Percentiles rank a stretch among this genome's conserved stretches.
phyloP scores from a whole-genome alignment of 2,797 vertebrate species.

The Phrynocephalus forsythii region DNA sequence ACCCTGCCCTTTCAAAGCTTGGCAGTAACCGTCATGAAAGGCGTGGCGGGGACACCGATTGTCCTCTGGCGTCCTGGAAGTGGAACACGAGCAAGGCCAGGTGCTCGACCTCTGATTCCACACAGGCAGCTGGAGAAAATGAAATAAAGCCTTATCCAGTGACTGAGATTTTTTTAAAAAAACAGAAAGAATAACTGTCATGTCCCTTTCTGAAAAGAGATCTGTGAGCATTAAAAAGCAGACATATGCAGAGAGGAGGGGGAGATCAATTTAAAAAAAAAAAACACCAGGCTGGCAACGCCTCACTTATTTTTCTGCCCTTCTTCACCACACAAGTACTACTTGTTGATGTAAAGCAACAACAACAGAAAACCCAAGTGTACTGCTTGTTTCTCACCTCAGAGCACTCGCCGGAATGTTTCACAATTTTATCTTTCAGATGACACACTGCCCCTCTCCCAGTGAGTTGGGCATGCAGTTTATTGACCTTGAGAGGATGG shows the following conservation, averaged over 20 bases:
- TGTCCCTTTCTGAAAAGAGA: neutral
- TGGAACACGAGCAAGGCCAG: neutral
- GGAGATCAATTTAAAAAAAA: neutral
- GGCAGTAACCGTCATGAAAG: slow-evolving; percentile 30
- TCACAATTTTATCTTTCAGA: too few species aligned
- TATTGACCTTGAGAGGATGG: too few species aligned
- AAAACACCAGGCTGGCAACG: too few species aligned
- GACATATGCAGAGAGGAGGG: neutral
- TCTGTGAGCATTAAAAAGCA: neutral
- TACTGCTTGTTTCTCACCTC: too few species aligned
- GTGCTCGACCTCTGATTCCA: neutral
- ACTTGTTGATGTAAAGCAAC: too few species aligned
- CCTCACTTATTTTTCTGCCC: too few species aligned
- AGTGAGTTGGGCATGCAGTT: too few species aligned
- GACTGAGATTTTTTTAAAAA: neutral
- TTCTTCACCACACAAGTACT: too few species aligned
- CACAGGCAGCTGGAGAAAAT: neutral
- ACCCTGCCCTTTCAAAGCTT: slow-evolving; percentile 66
- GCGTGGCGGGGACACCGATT: neutral
- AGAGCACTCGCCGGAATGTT: too few species aligned
- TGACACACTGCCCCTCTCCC: too few species aligned
- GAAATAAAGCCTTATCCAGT: neutral
- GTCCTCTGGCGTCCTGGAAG: slow-evolving; percentile 54
- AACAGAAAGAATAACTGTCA: neutral
- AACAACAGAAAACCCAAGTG: too few species aligned